A percentile compares a stretch with the other conserved stretches of the same genome.
Evolutionary conservation across 1,140 invertebrate genomes (phyloP).

Genomic region (Solenopsis invicta): DNA sequence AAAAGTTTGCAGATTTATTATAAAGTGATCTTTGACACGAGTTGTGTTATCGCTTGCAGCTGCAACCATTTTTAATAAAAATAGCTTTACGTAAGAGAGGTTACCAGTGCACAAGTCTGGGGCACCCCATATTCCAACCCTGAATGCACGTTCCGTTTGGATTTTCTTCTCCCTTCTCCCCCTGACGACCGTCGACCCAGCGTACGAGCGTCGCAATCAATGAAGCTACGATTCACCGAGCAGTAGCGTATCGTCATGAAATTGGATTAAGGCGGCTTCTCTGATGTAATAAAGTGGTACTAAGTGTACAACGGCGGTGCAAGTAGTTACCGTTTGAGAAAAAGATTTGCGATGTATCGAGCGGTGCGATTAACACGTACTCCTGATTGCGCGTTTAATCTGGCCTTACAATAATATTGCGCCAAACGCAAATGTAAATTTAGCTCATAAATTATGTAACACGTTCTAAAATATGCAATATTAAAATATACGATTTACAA

Average conservation of each 20-base stretch:
- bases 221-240: conserved; percentile 86
- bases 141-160: conserved; percentile 72
- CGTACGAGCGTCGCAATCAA: conserved; percentile 85
- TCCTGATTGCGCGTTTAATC: background rate
- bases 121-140: conserved; percentile 35
- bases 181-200: conserved; percentile 73
- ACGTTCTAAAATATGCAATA: background rate
- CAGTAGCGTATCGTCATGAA: conserved; percentile 79
- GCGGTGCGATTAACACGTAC: background rate
- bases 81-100: background rate
- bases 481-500: background rate
- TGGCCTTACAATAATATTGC: background rate
- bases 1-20: background rate
- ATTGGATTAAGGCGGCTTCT: conserved; percentile 30
- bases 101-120: background rate
- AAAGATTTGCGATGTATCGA: background rate
- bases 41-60: background rate
- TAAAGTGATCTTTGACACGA: background rate
- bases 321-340: background rate
- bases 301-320: background rate
- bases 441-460: background rate
- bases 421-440: background rate
- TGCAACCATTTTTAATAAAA: conserved; percentile 7
- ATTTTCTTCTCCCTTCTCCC: conserved; percentile 55
- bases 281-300: conserved; percentile 5